These are phyloP conservation scores for Aphelenchoides avenae DNA, from an alignment of 1,140 invertebrate species.

Conservation along the genomic window DNA sequence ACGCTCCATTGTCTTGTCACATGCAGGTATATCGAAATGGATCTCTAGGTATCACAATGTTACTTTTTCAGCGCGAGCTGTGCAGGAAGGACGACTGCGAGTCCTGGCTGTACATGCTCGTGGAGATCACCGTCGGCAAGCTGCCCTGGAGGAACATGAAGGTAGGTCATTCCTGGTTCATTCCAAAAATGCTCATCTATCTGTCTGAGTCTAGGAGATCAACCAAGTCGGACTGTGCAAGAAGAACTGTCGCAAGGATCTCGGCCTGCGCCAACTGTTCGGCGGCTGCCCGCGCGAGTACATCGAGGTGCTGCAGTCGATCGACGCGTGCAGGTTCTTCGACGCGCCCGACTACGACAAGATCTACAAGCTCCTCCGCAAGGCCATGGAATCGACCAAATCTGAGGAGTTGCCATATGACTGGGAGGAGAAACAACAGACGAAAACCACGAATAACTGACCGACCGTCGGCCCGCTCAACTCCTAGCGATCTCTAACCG, in stretches of 20 bases:
- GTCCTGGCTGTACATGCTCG: slow-evolving; percentile 45
- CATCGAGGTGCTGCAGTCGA: slow-evolving; percentile 35
- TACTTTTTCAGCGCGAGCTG: slow-evolving; percentile 77
- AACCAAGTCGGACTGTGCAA: slow-evolving; percentile 42
- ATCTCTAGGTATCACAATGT: too few species aligned
- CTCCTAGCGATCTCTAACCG: too few species aligned
- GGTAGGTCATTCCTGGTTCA: slow-evolving; percentile 12
- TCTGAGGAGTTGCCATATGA: too few species aligned
- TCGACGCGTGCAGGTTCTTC: slow-evolving; percentile 47
- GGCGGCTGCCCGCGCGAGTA: slow-evolving; percentile 46
- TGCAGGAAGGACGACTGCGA: slow-evolving; percentile 34
- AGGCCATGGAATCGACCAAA: slow-evolving; percentile 28
- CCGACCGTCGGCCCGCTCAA: too few species aligned
- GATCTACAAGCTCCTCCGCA: slow-evolving; percentile 37
- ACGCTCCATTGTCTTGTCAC: slow-evolving; percentile 81
- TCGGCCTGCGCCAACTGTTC: slow-evolving; percentile 35
- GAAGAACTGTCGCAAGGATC: slow-evolving; percentile 18
- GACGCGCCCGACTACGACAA: slow-evolving; percentile 39
- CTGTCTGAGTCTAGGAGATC: slow-evolving; percentile 25
- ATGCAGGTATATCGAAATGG: slow-evolving; percentile 82
- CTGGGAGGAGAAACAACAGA: too few species aligned
- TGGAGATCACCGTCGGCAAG: slow-evolving; percentile 40
- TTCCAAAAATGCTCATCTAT: slow-evolving; percentile 25
- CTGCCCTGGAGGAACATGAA: slow-evolving; percentile 41
- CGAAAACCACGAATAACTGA: too few species aligned